phyloP scores from a whole-genome alignment of 2,888 invertebrate species.

The Xestia ashworthii region DNA sequence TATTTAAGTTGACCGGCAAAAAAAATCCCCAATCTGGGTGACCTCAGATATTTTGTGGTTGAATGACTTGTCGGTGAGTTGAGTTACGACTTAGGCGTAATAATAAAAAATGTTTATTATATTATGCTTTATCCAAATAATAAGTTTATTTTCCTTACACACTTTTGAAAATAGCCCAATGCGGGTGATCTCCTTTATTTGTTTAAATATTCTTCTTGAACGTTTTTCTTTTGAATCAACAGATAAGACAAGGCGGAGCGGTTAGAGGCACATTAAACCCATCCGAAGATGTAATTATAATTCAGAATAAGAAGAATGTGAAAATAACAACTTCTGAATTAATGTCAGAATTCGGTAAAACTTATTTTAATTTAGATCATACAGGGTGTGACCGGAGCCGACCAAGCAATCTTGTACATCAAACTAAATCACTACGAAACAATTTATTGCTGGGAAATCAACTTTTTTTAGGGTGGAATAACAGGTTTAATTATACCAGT shows the following conservation, averaged over 20 bases:
- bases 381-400: not conserved
- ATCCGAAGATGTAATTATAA: conserved; percentile 69
- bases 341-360: conserved; percentile 71
- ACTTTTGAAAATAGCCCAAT: no score
- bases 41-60: no score
- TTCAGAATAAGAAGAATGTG: conserved; percentile 72
- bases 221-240: conserved; percentile 13
- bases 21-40: no score
- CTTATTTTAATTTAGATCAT: not conserved
- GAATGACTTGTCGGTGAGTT: no score
- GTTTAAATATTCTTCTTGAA: not conserved
- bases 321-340: conserved; percentile 67
- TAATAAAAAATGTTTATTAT: no score
- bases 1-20: no score
- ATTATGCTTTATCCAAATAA: no score
- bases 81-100: no score
- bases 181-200: no score
- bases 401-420: not conserved
- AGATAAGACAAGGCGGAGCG: conserved; percentile 23
- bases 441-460: not conserved
- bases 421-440: not conserved
- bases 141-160: no score
- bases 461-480: not conserved
- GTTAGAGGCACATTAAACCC: conserved; percentile 2
- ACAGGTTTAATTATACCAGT: not conserved